These are phyloP conservation scores for Hiodon tergisus DNA, from an alignment of 2,113 vertebrate species.

Conservation along the genomic window DNA sequence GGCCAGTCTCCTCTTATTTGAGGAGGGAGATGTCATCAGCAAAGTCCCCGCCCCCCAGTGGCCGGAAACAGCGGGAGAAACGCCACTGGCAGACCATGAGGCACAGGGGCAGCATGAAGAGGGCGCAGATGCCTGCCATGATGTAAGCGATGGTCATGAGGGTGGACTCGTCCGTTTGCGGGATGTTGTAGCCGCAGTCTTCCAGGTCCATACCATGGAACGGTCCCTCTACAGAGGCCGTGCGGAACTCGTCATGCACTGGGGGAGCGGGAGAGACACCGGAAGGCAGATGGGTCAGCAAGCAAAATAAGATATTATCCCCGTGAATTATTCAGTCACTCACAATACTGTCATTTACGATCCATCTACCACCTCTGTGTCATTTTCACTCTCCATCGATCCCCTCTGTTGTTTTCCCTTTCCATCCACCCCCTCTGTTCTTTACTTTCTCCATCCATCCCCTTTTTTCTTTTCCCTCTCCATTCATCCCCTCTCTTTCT, in stretches of 20 bases:
- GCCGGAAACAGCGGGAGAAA: constrained; percentile 83
- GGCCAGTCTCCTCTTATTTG: constrained; percentile 64
- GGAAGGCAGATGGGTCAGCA: background rate
- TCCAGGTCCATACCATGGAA: constrained; percentile 80
- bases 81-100: constrained; percentile 99
- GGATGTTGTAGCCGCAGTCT: constrained; percentile 97
- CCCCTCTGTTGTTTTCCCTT: background rate
- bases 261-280: accelerated
- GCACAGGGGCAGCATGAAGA: constrained; percentile 97
- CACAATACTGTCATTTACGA: too few species aligned
- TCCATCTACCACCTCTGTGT: background rate
- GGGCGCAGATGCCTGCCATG: constrained; percentile 95
- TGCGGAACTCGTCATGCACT: constrained; percentile 92
- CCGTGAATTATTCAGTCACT: too few species aligned
- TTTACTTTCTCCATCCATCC: accelerated
- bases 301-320: background rate
- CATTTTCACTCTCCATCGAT: background rate
- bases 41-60: constrained; percentile 76
- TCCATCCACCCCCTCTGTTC: background rate
- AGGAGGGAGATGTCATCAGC: constrained; percentile 93
- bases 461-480: background rate
- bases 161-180: constrained; percentile 95
- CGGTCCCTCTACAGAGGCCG: constrained; percentile 80
- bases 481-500: background rate
- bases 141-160: constrained; percentile 98